These are phyloP conservation scores for Drosophila simulans DNA, from an alignment of 1,140 invertebrate species.

Conservation along the genomic window DNA sequence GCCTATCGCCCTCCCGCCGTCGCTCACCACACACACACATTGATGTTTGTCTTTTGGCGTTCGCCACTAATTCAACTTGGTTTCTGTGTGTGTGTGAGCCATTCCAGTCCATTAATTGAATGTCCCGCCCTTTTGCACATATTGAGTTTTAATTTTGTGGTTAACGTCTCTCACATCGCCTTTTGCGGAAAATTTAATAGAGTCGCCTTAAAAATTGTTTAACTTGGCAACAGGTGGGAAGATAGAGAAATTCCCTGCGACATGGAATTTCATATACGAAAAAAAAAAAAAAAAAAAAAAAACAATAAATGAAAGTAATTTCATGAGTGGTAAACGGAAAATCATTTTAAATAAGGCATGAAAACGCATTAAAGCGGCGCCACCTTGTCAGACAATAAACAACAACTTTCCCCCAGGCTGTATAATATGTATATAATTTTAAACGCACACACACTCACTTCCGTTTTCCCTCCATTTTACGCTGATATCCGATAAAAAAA, in stretches of 20 bases:
- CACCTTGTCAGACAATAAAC: slow-evolving; percentile 55
- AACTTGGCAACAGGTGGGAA: slow-evolving; percentile 30
- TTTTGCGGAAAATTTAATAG: slow-evolving; percentile 16
- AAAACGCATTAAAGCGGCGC: slow-evolving; percentile 70
- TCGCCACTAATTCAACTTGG: slow-evolving; percentile 56
- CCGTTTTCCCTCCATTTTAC: not conserved
- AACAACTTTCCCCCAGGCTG: slow-evolving; percentile 36
- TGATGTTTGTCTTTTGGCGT: slow-evolving; percentile 63
- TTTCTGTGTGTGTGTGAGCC: slow-evolving; percentile 14
- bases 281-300: slow-evolving; percentile 36
- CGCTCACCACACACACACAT: slow-evolving; percentile 14
- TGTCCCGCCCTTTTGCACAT: slow-evolving; percentile 37
- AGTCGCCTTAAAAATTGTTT: slow-evolving; percentile 24
- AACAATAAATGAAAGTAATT: slow-evolving; percentile 71
- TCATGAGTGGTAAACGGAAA: slow-evolving; percentile 66
- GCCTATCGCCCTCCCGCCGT: not conserved
- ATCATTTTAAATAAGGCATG: slow-evolving; percentile 81
- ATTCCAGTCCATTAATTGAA: slow-evolving; percentile 78
- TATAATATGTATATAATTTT: slow-evolving; percentile 7
- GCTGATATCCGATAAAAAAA: slow-evolving; percentile 45
- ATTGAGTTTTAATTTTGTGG: slow-evolving; percentile 57
- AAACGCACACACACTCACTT: slow-evolving; percentile 4
- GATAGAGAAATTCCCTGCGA: slow-evolving; percentile 10
- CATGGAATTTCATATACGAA: slow-evolving; percentile 4
- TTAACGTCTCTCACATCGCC: not conserved